Conservation (phyloP, 2,113 vertebrate genomes). For the Corapipo altera region DNA sequence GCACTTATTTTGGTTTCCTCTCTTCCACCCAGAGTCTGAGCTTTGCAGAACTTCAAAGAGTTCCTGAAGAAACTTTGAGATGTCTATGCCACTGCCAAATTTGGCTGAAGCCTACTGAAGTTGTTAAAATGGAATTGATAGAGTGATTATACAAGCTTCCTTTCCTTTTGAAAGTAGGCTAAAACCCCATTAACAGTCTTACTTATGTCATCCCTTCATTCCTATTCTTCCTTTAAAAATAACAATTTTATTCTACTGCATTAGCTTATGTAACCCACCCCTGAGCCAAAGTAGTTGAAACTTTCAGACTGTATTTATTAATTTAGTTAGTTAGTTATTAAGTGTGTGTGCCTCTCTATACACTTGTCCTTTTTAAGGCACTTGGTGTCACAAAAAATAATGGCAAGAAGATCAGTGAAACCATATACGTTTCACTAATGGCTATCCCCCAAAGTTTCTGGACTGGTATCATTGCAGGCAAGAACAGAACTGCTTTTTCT, state of each 20-base stretch:
- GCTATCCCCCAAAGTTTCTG: neutral
- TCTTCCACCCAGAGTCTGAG: neutral
- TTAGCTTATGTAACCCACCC: constrained; percentile 63
- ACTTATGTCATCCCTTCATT: constrained; percentile 46
- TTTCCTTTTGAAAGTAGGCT: constrained; percentile 42
- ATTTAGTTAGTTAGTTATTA: neutral
- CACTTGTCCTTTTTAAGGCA: neutral
- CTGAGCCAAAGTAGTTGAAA: constrained; percentile 42
- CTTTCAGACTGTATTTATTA: neutral
- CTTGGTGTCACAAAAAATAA: neutral
- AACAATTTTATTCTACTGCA: constrained; percentile 42
- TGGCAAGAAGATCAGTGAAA: neutral
- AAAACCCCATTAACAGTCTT: constrained; percentile 65
- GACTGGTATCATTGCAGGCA: neutral
- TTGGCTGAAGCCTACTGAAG: constrained; percentile 11
- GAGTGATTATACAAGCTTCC: constrained; percentile 56
- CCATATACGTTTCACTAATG: neutral
- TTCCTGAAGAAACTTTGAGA: neutral
- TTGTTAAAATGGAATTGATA: constrained; percentile 15
- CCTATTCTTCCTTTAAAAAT: constrained; percentile 64
- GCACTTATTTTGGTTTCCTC: neutral
- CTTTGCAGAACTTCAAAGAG: neutral
- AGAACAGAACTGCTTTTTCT: constrained; percentile 10
- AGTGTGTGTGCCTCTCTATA: neutral
- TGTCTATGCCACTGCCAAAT: neutral